Base-by-base conservation (phyloP, 2,113 vertebrate species). In the Emberiza fucata region DNA sequence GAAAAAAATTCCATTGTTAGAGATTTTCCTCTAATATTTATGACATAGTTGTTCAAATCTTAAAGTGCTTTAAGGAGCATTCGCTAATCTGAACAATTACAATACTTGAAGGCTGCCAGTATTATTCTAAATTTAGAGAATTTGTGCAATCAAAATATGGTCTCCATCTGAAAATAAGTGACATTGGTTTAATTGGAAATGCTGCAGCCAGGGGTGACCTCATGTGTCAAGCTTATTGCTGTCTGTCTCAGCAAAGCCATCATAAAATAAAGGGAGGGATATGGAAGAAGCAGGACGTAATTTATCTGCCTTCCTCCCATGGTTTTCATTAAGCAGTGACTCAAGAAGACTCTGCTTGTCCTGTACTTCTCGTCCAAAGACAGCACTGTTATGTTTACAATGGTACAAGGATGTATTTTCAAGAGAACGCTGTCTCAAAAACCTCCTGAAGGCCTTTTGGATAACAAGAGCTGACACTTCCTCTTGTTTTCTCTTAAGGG, bases 401-500 rank as follows among this genome's bases (percentile, higher is more conserved):
- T 75, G 96, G 91, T 98, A 92, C 33, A 98, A 94, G 37, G 98
- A 97, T 0, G 92, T 94, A n/a, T 97, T 98, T 79, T 97, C 98
- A 95, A 97, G 79, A 63, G 87, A 97, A 66, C 96, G 97, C 8
- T 96, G 97, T 64, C 94, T 44, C 95, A 98, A 94, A 95, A 99
- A 95, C 61, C 96, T 98, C 83, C 99, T 98, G 93, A 98, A 99
- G 82, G 98, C 98, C 54, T 98, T 98, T 93, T 99, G 99, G 88
- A 99, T 99, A 53, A 98, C 5, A 14, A 96, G 69, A 2, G 98
- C 99, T 0, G 99, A 98, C 37, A 98, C 97, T 31, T 99, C 99
- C 85, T 99, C 99, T 81, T 99, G 98, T 87, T 98, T 99, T 69
- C 98, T 98, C 50, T 97, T 98, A 68, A 99, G 98, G 2, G 99